Evolutionary conservation across 64 coral and sea anemone species (phyloP).

Genomic region (Stichodactyla helianthus): DNA sequence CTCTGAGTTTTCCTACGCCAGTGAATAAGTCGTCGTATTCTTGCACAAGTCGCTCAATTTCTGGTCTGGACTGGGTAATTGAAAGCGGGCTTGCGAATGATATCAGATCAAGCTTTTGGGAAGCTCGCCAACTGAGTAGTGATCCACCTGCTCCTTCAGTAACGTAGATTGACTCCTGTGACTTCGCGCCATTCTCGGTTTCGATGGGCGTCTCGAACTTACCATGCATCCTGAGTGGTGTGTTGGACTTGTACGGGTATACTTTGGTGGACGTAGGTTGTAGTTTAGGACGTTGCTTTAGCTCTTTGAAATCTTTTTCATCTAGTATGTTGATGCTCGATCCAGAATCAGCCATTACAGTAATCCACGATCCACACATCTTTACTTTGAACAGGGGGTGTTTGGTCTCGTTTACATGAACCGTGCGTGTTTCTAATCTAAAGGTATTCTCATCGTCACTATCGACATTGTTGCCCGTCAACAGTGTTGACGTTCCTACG

Average conservation of each 20-base stretch:
- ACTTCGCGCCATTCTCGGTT: conserved; percentile 9
- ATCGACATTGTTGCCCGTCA: not conserved
- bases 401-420: conserved; percentile 1
- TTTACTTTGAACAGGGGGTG: conserved; percentile 35
- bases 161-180: conserved; percentile 36
- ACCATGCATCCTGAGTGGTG: conserved; percentile 40
- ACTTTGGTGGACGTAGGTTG: conserved; percentile 18
- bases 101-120: conserved; percentile 46
- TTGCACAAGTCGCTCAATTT: conserved; percentile 19
- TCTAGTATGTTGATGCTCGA: conserved; percentile 58
- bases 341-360: conserved; percentile 42
- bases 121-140: conserved; percentile 48
- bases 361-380: conserved; percentile 20
- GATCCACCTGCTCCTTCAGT: conserved; percentile 48
- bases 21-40: too few species aligned
- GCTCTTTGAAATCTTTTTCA: conserved; percentile 43
- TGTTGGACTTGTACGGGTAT: conserved; percentile 47
- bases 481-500: not conserved
- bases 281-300: conserved; percentile 24
- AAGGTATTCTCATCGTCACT: conserved; percentile 42
- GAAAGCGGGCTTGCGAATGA: conserved; percentile 19
- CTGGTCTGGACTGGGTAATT: not conserved
- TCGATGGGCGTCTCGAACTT: conserved; percentile 25
- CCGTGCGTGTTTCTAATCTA: not conserved
- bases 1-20: too few species aligned